phyloP scores from a whole-genome alignment of 2,888 invertebrate species.

The Torymus texanus region DNA sequence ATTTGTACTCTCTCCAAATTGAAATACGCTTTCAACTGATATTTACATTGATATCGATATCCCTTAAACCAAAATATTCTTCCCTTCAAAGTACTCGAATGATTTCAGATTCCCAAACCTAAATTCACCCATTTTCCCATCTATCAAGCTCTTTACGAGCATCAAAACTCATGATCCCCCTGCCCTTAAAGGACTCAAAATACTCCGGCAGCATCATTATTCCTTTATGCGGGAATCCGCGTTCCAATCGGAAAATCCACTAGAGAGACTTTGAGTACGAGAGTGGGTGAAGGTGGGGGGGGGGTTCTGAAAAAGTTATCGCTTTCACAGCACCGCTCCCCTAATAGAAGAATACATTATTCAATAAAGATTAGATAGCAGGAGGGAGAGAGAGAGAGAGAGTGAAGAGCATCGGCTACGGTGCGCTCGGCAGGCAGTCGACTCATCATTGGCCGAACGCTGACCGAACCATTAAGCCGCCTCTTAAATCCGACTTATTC shows the following conservation, averaged over 20 bases:
- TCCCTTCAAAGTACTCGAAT: too few species aligned
- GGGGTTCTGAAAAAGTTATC: background rate
- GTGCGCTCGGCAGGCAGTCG: slow-evolving; percentile 1
- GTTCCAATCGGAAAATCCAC: background rate
- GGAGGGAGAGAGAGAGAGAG: too few species aligned
- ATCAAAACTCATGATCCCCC: too few species aligned
- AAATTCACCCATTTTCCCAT: too few species aligned
- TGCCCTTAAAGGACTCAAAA: background rate
- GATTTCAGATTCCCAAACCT: too few species aligned
- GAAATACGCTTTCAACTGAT: too few species aligned
- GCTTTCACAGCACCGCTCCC: background rate
- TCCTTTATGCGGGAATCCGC: background rate
- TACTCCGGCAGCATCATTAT: background rate
- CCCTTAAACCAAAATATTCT: too few species aligned
- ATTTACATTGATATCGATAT: too few species aligned
- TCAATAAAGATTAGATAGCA: slow-evolving; percentile 10
- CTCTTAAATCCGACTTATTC: slow-evolving; percentile 32
- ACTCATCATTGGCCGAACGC: slow-evolving; percentile 25
- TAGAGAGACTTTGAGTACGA: background rate
- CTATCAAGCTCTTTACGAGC: too few species aligned
- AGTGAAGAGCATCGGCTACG: too few species aligned
- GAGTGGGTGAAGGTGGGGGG: too few species aligned
- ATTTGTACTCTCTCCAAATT: too few species aligned
- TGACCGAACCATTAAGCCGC: slow-evolving; percentile 34
- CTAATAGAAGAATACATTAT: slow-evolving; percentile 31